A percentile compares a stretch with the other conserved stretches of the same genome.
Evolutionary conservation across 2,113 vertebrate genomes (phyloP).

Genomic region (Mus pahari): DNA sequence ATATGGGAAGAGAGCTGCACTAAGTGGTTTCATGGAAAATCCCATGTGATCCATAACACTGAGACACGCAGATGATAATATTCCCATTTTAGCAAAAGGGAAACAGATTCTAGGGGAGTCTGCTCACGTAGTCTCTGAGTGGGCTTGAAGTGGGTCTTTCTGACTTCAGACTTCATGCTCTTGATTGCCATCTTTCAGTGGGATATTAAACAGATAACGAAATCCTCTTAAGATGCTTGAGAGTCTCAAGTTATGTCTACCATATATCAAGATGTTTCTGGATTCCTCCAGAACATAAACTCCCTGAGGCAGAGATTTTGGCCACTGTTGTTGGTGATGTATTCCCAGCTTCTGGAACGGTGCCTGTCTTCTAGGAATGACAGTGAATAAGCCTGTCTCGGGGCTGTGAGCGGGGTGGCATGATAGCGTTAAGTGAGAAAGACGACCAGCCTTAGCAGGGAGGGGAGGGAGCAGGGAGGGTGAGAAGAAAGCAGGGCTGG

Average conservation of each 20-base stretch:
- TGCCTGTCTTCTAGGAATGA: neutral
- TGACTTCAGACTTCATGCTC: neutral
- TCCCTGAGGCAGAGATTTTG: neutral
- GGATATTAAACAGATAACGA: neutral
- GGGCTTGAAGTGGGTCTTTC: conserved; percentile 31
- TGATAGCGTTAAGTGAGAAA: neutral
- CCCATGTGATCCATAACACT: neutral
- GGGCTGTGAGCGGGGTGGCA: neutral
- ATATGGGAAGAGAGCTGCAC: neutral
- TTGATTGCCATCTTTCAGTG: neutral
- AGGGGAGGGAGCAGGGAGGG: neutral
- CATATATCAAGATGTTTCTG: neutral
- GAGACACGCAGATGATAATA: neutral
- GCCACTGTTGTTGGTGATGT: neutral
- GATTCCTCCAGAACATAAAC: neutral
- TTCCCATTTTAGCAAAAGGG: neutral
- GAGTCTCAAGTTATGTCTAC: neutral
- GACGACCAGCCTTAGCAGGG: neutral
- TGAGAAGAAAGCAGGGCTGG: neutral
- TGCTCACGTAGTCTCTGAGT: neutral
- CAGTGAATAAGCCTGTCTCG: neutral
- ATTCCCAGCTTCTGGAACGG: neutral
- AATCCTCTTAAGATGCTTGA: neutral
- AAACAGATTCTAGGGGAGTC: neutral
- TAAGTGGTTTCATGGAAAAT: neutral